Conservation (phyloP, 92 coral and sea anemone genomes). For the Diadumene lineata region DNA sequence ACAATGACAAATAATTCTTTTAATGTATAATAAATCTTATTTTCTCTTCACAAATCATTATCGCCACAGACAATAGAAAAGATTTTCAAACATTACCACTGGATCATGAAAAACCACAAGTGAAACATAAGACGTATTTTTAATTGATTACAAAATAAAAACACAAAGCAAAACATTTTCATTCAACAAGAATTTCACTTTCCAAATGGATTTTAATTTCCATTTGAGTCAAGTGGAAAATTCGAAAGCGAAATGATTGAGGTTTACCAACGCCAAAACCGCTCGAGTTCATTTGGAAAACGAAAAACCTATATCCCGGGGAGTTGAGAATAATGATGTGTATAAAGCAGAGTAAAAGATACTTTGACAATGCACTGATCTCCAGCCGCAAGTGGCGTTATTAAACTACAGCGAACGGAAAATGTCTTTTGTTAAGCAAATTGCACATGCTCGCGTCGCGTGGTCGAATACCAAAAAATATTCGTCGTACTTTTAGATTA, state of each 20-base stretch:
- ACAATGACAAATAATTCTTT: not conserved
- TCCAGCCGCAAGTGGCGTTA: slow-evolving; percentile 9
- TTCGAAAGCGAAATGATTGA: not conserved
- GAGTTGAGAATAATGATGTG: not conserved
- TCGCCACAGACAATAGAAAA: not conserved
- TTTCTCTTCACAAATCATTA: slow-evolving; percentile 1
- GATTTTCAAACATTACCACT: not conserved
- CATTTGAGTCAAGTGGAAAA: not conserved
- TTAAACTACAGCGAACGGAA: slow-evolving; percentile 4
- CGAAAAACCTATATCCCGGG: not conserved
- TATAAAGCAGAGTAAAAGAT: not conserved
- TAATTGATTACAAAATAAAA: not conserved
- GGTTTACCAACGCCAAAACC: not conserved
- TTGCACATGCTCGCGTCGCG: slow-evolving; percentile 8
- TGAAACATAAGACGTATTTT: not conserved
- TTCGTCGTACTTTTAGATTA: not conserved
- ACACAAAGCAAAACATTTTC: not conserved
- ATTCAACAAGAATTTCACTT: slow-evolving; percentile 6
- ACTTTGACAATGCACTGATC: not conserved
- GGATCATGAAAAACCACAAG: not conserved
- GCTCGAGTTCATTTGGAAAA: not conserved
- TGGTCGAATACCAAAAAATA: not conserved
- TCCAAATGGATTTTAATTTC: not conserved
- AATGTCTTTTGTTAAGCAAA: slow-evolving; percentile 16
- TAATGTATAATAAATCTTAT: slow-evolving; percentile 1